Percentiles rank a stretch among this genome's conserved stretches.
Evolutionary conservation across 1,140 invertebrate species (phyloP).

Genomic region (Camponotus vicinus): DNA sequence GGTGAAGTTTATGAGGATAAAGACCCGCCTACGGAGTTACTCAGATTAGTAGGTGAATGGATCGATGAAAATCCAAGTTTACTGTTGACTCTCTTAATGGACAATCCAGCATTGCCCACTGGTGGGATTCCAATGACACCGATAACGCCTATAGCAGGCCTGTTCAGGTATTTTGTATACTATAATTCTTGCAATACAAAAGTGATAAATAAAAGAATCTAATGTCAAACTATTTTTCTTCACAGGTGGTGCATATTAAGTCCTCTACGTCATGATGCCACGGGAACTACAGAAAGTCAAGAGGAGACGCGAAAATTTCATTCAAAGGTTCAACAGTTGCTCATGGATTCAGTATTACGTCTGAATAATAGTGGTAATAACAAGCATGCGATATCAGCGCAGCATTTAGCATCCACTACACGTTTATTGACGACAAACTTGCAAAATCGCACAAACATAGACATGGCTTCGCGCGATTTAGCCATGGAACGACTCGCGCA

Average conservation of each 20-base stretch:
- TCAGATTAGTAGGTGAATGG: conserved; percentile 82
- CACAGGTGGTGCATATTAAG: conserved; percentile 84
- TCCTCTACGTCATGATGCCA: conserved; percentile 71
- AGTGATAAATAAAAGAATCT: conserved; percentile 18
- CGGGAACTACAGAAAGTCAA: conserved; percentile 62
- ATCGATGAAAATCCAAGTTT: conserved; percentile 88
- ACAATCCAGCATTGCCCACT: conserved; percentile 89
- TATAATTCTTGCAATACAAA: background rate
- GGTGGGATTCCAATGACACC: conserved; percentile 94
- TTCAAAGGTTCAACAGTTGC: conserved; percentile 84
- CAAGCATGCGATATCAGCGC: conserved; percentile 85
- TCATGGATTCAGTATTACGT: conserved; percentile 84
- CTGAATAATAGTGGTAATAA: conserved; percentile 81
- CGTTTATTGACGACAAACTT: conserved; percentile 75
- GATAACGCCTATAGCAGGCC: conserved; percentile 92
- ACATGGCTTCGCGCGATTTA: conserved; percentile 74
- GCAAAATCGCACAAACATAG: conserved; percentile 71
- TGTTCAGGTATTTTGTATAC: conserved; percentile 85
- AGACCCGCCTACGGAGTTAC: conserved; percentile 81
- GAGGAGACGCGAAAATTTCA: conserved; percentile 80
- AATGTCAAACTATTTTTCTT: background rate
- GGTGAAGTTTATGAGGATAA: conserved; percentile 90
- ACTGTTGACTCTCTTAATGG: conserved; percentile 90
- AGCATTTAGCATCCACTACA: conserved; percentile 83
- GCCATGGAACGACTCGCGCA: conserved; percentile 91